A percentile compares a stretch with the other conserved stretches of the same genome.
phyloP scores from a whole-genome alignment of 92 coral and sea anemone genomes.

The Parazoanthus swiftii region DNA sequence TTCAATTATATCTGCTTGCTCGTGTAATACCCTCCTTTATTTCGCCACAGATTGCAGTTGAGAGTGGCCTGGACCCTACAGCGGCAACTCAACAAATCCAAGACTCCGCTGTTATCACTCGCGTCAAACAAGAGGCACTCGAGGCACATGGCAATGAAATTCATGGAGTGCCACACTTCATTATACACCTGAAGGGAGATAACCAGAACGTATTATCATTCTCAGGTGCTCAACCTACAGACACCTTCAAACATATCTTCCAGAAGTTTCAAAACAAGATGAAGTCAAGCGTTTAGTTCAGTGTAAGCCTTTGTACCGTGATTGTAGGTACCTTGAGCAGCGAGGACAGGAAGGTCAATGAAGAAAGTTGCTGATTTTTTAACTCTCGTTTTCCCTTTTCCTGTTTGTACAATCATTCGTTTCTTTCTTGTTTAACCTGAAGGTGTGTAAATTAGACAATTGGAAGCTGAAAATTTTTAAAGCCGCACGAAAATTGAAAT shows the following conservation, averaged over 20 bases:
- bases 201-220: slow-evolving; percentile 57
- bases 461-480: no score
- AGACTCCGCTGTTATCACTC: slow-evolving; percentile 59
- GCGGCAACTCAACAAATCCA: slow-evolving; percentile 68
- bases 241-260: slow-evolving; percentile 68
- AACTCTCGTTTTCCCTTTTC: no score
- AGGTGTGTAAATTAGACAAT: no score
- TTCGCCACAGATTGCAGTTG: slow-evolving; percentile 53
- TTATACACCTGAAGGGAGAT: slow-evolving; percentile 61
- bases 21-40: not conserved
- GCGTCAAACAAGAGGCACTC: slow-evolving; percentile 76
- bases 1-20: no score
- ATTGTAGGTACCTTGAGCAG: no score
- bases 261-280: slow-evolving; percentile 61
- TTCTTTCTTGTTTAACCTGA: no score
- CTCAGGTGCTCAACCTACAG: slow-evolving; percentile 96
- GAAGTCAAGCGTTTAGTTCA: slow-evolving; percentile 71
- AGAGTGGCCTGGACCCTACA: slow-evolving; percentile 66
- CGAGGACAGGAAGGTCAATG: no score
- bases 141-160: slow-evolving; percentile 67
- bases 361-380: no score
- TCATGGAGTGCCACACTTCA: slow-evolving; percentile 85
- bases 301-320: no score
- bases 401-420: no score
- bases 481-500: no score